Evolutionary conservation across 2,113 vertebrate species (phyloP).

Genomic region (Coptodon bakossiorum): DNA sequence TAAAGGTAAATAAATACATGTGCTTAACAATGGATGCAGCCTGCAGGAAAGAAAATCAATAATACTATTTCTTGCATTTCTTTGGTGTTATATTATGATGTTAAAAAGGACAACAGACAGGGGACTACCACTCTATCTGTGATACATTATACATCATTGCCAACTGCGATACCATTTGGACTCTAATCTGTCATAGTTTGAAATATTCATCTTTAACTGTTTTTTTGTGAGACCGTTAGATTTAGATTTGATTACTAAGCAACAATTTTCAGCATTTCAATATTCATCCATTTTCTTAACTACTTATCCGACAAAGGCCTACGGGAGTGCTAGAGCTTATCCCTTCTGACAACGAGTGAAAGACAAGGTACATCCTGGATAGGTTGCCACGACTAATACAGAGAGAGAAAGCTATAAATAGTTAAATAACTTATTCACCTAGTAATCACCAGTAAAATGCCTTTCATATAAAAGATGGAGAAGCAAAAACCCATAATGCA

Average conservation of each 20-base stretch:
- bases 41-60: not conserved
- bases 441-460: not conserved
- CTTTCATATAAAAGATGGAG: not conserved
- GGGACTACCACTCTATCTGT: not conserved
- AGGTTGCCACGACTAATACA: not conserved
- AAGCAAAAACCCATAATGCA: not conserved
- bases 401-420: not conserved
- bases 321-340: accelerated
- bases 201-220: not conserved
- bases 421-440: not conserved
- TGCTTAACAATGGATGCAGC: not conserved
- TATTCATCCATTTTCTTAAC: not conserved
- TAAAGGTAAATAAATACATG: not conserved
- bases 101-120: not conserved
- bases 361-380: not conserved
- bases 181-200: not conserved
- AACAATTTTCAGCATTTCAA: not conserved
- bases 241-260: not conserved
- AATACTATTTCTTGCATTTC: not conserved
- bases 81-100: not conserved
- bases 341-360: not conserved
- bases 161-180: not conserved
- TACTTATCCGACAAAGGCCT: not conserved
- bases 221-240: not conserved
- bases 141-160: not conserved